These are phyloP conservation scores for Chelonoidis abingdonii DNA, from an alignment of 2,113 vertebrate species.

Conservation along the genomic window DNA sequence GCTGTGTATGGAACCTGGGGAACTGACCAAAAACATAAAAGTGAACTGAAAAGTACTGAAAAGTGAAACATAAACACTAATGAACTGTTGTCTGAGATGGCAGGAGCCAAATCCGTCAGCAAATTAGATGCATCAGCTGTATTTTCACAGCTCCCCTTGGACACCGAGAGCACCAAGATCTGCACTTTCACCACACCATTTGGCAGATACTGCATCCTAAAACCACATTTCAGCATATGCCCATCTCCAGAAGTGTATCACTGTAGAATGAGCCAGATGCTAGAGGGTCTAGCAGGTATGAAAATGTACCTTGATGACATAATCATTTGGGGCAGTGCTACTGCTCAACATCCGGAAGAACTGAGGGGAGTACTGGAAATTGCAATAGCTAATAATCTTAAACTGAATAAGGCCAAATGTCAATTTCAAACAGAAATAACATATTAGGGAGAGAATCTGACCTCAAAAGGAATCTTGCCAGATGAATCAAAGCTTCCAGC, in stretches of 20 bases:
- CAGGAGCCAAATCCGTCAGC: background rate
- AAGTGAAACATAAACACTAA: background rate
- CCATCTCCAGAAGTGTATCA: background rate
- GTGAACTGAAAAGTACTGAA: background rate
- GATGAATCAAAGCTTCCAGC: background rate
- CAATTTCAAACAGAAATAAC: background rate
- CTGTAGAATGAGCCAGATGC: background rate
- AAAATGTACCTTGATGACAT: background rate
- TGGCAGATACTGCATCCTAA: background rate
- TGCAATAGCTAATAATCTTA: background rate
- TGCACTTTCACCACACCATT: background rate
- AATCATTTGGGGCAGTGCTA: background rate
- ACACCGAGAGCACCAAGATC: background rate
- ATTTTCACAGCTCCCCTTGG: background rate
- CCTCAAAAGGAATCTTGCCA: background rate
- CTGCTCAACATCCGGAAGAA: background rate
- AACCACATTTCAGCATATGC: background rate
- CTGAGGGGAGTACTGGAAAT: background rate
- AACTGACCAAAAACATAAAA: background rate
- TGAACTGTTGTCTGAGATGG: background rate
- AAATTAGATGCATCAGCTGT: background rate
- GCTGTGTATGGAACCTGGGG: background rate
- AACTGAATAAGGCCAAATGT: background rate
- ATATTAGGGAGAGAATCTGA: background rate
- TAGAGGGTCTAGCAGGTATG: background rate